These are phyloP conservation scores for Chrysogorgia sp. DNA, from an alignment of 92 coral and sea anemone species.

Conservation along the genomic window DNA sequence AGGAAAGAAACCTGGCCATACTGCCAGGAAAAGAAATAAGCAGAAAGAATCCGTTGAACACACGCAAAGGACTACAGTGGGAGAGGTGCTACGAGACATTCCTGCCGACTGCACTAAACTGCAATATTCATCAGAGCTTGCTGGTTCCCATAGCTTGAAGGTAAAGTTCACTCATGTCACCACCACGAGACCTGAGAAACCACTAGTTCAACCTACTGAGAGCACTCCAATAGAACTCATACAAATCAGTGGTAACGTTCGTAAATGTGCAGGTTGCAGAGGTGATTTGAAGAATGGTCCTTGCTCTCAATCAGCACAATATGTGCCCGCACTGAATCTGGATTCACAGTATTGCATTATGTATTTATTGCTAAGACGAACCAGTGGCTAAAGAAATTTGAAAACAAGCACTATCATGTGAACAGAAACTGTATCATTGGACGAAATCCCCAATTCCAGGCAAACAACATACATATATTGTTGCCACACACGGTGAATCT, in stretches of 20 bases:
- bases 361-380: background rate
- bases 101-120: slow-evolving; percentile 23
- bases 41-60: slow-evolving; percentile 8
- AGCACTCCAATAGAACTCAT: background rate
- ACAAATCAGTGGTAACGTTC: background rate
- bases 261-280: background rate
- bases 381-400: background rate
- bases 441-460: background rate
- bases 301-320: background rate
- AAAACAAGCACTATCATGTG: background rate
- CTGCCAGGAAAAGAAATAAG: slow-evolving; percentile 34
- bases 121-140: slow-evolving; percentile 17
- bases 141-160: background rate
- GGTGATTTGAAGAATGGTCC: background rate
- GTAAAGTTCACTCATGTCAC: slow-evolving; percentile 28
- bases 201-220: background rate
- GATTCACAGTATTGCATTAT: background rate
- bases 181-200: background rate
- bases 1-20: slow-evolving; percentile 44
- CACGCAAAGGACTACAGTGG: slow-evolving; percentile 11
- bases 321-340: background rate
- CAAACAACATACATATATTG: background rate
- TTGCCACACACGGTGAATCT: background rate
- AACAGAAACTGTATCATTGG: background rate
- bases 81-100: slow-evolving; percentile 12